Evolutionary conservation across 2,797 vertebrate species (phyloP).

Genomic region (Lycodopsis pacificus): DNA sequence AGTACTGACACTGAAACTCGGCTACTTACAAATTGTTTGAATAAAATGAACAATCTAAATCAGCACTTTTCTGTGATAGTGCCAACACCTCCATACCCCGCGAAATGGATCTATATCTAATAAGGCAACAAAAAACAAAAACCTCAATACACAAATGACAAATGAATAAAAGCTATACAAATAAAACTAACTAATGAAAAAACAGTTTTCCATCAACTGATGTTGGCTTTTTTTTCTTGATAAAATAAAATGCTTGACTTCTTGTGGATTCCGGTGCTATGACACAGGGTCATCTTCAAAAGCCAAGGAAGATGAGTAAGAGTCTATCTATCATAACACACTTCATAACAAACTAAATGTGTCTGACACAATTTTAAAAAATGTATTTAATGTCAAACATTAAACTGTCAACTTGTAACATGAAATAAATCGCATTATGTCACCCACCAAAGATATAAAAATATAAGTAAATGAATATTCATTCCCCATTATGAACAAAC

Average conservation of each 20-base stretch:
- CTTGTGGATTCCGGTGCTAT: neutral
- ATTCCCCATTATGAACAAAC: neutral
- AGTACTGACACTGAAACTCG: neutral
- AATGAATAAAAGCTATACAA: neutral
- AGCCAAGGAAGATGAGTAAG: neutral
- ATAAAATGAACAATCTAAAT: neutral
- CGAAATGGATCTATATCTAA: neutral
- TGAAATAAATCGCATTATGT: neutral
- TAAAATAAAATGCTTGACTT: neutral
- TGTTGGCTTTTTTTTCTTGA: no score
- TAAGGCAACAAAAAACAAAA: neutral
- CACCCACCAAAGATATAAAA: neutral
- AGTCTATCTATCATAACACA: neutral
- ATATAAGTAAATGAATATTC: neutral
- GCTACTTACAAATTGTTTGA: neutral
- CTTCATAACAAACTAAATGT: neutral
- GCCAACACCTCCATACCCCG: neutral
- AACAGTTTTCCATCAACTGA: no score
- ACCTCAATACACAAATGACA: neutral
- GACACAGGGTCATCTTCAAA: neutral
- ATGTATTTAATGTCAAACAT: no score
- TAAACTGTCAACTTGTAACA: neutral
- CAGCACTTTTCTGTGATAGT: neutral
- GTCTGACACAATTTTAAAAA: neutral
- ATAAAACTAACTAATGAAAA: neutral